Base-by-base conservation (phyloP, 2,113 vertebrate genomes). In the Malaclemys terrapin region DNA sequence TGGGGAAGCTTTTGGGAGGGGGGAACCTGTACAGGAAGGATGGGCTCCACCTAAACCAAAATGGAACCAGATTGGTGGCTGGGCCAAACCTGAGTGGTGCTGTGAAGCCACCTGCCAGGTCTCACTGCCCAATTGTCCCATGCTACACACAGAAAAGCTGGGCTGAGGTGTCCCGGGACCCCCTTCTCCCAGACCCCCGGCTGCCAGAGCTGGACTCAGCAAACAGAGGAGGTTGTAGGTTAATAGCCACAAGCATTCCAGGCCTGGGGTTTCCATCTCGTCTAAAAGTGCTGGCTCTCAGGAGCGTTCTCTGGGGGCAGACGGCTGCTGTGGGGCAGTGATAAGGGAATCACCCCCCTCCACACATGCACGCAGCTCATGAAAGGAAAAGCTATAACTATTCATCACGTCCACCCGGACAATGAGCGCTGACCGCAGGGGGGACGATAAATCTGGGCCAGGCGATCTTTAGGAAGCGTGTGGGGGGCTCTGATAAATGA, bases 241-340 rank as follows among this genome's bases (percentile, higher is more conserved):
- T 59, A 59, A 59, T 29, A 59, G 11, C 57, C 11, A 59, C 1
- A 0, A 27, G 57, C 27, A 31, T 13, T 59, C 57, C 5, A 13
- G 57, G 27, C 57, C 27, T 14, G 42, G 17, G 27, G 9, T 76
- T 27, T 10, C 25, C 76, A 22, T 20, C 59, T 81, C 12, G 0
- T 10, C 22, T 3, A 62, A n/a, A 82, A 80, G 57, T n/a, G 0
- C 3, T 0, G 2, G 8, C 19, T 14, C 5, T 50, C 84, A 19
- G 76, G 49, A 62, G 87, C 65, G 42, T 19, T 11, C 38, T 75
- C 9, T 19, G 14, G 62, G 56, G 1, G n/a, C 5, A 5, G 59
- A 27, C 24, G 0, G 7, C 6, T 78, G 69, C 91, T 91, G 95
- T 1, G 24, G 85, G 49, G 38, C 20, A 83, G 59, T 13, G 88